A percentile compares a stretch with the other conserved stretches of the same genome.
Evolutionary conservation across 2,113 vertebrate genomes (phyloP).

Genomic region (Philantomba maxwellii): DNA sequence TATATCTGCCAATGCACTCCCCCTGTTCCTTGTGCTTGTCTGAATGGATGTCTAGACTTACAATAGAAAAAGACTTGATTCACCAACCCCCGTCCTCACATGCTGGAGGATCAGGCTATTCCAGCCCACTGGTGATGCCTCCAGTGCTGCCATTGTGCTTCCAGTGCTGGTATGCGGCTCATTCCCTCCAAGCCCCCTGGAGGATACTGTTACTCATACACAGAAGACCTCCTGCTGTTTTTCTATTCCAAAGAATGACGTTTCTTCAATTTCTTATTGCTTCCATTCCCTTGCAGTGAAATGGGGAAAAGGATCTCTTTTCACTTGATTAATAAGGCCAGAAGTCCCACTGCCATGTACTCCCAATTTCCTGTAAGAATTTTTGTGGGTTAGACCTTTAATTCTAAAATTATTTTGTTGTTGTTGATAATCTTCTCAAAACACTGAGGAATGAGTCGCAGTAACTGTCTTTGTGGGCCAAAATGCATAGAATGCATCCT

Average conservation of each 20-base stretch:
- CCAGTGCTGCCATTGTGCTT: not conserved
- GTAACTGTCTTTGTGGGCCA: not conserved
- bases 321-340: not conserved
- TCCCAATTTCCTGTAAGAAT: not conserved
- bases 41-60: not conserved
- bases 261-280: not conserved
- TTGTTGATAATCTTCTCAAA: not conserved
- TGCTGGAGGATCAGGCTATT: not conserved
- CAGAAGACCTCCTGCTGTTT: not conserved
- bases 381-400: not conserved
- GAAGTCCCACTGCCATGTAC: not conserved
- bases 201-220: not conserved
- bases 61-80: not conserved
- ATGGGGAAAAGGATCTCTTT: not conserved
- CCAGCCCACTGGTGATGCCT: accelerated
- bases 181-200: not conserved
- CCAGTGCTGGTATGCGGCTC: not conserved
- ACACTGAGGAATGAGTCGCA: not conserved
- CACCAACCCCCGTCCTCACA: not conserved
- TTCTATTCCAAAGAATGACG: not conserved
- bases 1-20: not conserved
- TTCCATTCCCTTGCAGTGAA: not conserved
- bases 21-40: not conserved
- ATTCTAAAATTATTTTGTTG: not conserved
- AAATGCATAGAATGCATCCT: not conserved